A percentile compares a stretch with the other conserved stretches of the same genome.
phyloP scores from a whole-genome alignment of 2,113 vertebrate genomes.

The Oriolus oriolus region DNA sequence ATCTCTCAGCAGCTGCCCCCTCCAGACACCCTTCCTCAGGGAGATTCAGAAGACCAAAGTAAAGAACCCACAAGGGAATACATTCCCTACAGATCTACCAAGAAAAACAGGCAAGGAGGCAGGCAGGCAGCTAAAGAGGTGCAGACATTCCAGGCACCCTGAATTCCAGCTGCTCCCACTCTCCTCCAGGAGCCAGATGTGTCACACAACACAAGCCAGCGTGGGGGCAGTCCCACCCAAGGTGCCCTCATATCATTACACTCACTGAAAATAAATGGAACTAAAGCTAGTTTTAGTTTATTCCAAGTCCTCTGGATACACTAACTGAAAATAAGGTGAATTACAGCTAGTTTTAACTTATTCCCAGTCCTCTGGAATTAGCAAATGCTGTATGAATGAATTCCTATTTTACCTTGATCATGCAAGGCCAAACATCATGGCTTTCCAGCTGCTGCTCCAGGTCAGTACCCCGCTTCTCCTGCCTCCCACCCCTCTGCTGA shows the following conservation, averaged over 20 bases:
- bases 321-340: neutral
- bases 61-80: neutral
- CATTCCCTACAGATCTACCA: fast-evolving
- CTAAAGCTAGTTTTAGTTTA: neutral
- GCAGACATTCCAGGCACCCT: neutral
- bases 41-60: neutral
- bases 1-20: neutral
- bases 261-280: neutral
- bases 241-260: neutral
- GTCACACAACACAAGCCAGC: neutral
- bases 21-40: neutral
- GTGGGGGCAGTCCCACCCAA: neutral
- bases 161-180: neutral
- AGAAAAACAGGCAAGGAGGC: neutral
- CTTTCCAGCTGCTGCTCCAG: neutral
- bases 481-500: neutral
- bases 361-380: neutral
- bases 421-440: neutral
- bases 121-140: neutral
- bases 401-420: neutral
- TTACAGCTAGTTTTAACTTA: neutral
- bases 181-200: neutral
- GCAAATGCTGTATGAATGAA: neutral
- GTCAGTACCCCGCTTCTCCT: neutral
- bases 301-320: neutral